A percentile compares a stretch with the other conserved stretches of the same genome.
Conservation (phyloP, 2,113 vertebrate genomes). For the Otocyon megalotis region DNA sequence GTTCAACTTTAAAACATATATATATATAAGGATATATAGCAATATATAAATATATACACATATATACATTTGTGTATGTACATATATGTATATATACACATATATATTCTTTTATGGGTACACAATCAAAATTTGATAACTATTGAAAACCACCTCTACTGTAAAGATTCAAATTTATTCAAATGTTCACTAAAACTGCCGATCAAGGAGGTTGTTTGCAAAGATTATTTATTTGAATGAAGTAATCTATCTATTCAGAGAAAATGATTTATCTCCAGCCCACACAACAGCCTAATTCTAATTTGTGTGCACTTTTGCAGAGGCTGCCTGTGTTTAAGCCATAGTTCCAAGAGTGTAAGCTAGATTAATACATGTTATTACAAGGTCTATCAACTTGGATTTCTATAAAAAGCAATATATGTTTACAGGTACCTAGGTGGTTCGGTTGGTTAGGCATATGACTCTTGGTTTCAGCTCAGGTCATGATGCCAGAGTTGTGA, state of each 20-base stretch:
- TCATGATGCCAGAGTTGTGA: neutral
- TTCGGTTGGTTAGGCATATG: neutral
- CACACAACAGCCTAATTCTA: neutral
- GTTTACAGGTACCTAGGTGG: neutral
- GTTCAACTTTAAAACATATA: neutral
- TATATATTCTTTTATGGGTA: neutral
- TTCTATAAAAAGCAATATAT: neutral
- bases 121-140: neutral
- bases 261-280: neutral
- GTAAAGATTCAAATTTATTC: neutral
- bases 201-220: neutral
- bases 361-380: neutral
- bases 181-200: neutral
- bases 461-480: neutral
- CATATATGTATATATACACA: too few species aligned
- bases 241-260: neutral
- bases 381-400: neutral
- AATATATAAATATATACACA: neutral
- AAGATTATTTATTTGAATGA: constrained; percentile 39
- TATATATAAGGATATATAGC: neutral
- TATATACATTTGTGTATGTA: neutral
- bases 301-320: neutral
- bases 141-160: neutral
- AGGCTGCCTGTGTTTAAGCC: neutral
- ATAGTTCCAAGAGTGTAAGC: neutral